A percentile compares a stretch with the other conserved stretches of the same genome.
These are phyloP conservation scores for Drosophila orena DNA, from an alignment of 1,140 invertebrate species.

Conservation along the genomic window DNA sequence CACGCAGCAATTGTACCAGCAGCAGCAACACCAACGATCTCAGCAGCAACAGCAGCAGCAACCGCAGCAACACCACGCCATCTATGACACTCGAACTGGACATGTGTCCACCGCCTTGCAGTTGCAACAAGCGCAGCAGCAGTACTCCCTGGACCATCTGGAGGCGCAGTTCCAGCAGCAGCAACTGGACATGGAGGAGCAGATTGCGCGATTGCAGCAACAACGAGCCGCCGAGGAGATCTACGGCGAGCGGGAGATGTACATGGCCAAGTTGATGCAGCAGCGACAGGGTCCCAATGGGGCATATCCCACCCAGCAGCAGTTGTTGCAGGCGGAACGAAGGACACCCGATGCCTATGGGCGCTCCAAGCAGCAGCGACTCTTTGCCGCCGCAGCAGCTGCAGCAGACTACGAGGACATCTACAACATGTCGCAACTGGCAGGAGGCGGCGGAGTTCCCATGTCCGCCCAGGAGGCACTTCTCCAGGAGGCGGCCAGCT, in stretches of 20 bases:
- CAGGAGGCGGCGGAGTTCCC: slow-evolving; percentile 13
- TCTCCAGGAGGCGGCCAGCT: slow-evolving; percentile 80
- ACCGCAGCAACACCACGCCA: slow-evolving; percentile 80
- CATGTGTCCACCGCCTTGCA: slow-evolving; percentile 77
- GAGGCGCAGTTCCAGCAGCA: slow-evolving; percentile 81
- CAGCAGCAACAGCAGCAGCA: slow-evolving; percentile 68
- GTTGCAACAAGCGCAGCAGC: slow-evolving; percentile 74
- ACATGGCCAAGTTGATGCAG: slow-evolving; percentile 82
- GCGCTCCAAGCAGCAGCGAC: slow-evolving; percentile 86
- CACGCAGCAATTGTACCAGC: slow-evolving; percentile 84
- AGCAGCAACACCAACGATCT: slow-evolving; percentile 68
- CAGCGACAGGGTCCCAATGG: slow-evolving; percentile 51
- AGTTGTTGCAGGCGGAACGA: slow-evolving; percentile 86
- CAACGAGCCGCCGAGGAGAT: slow-evolving; percentile 76
- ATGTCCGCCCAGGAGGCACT: slow-evolving; percentile 71
- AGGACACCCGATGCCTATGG: slow-evolving; percentile 93
- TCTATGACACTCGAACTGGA: slow-evolving; percentile 79
- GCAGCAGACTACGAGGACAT: slow-evolving; percentile 92
- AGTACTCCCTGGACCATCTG: slow-evolving; percentile 74
- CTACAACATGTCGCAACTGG: slow-evolving; percentile 86
- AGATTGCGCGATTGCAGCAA: slow-evolving; percentile 73
- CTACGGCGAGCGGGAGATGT: slow-evolving; percentile 79
- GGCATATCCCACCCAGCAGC: slow-evolving; percentile 59
- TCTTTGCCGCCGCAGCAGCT: slow-evolving; percentile 78
- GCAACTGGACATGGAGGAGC: slow-evolving; percentile 79